Evolutionary conservation across 2,113 vertebrate genomes (phyloP).

Genomic region (Hoplias malabaricus): DNA sequence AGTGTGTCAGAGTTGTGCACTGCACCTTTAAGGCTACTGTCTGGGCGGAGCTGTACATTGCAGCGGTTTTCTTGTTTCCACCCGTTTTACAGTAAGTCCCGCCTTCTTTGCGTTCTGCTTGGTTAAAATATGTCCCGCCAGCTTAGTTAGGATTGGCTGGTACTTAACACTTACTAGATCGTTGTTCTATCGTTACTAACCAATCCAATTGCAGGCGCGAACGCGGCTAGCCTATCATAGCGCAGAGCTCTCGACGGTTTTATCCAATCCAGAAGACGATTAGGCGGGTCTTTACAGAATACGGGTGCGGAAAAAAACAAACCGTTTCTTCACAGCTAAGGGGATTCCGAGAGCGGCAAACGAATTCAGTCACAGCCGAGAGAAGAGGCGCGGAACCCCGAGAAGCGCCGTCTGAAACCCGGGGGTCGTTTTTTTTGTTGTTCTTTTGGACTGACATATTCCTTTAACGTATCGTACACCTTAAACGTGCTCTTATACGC

Average conservation of each 20-base stretch:
- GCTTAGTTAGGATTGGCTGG: neutral
- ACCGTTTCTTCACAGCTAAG: neutral
- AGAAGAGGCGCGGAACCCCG: conserved; percentile 39
- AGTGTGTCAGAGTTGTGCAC: conserved; percentile 8
- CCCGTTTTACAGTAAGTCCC: neutral
- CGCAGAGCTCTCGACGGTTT: neutral
- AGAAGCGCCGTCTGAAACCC: neutral
- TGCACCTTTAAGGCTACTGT: conserved; percentile 78
- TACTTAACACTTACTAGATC: neutral
- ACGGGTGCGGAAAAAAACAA: neutral
- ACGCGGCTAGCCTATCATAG: neutral
- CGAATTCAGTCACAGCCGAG: conserved; percentile 59
- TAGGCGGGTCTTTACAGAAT: conserved; percentile 43
- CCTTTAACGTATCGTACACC: neutral
- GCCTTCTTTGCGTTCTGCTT: neutral
- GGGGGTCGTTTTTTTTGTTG: neutral
- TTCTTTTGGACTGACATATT: conserved; percentile 25
- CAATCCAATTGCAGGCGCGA: neutral
- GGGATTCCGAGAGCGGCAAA: conserved; percentile 75
- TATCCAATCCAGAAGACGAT: neutral
- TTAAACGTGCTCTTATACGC: neutral
- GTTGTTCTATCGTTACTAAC: neutral
- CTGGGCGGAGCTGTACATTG: conserved; percentile 48
- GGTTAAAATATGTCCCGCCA: neutral
- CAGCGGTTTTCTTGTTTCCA: conserved; percentile 43